A percentile compares a stretch with the other conserved stretches of the same genome.
Evolutionary conservation across 2,113 vertebrate genomes (phyloP).

Genomic region (Microcebus jonahi): DNA sequence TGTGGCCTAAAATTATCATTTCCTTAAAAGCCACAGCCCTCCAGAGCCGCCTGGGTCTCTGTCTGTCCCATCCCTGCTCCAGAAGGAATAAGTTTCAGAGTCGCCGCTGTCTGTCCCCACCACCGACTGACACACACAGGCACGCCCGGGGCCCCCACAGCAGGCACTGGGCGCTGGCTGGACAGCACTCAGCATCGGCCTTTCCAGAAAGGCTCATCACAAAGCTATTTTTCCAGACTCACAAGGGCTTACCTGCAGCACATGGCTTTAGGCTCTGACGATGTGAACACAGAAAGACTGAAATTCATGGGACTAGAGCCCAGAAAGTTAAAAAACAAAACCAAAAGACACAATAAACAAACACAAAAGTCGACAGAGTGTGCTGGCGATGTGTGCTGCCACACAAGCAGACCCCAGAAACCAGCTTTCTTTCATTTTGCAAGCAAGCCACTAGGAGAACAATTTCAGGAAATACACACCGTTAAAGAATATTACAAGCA

Average conservation of each 20-base stretch:
- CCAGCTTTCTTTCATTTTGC: conserved; percentile 76
- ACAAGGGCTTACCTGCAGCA: conserved; percentile 16
- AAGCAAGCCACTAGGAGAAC: neutral
- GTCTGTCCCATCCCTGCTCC: neutral
- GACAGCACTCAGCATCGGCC: neutral
- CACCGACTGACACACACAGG: neutral
- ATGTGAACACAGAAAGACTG: conserved; percentile 43
- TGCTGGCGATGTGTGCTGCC: neutral
- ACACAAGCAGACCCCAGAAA: conserved; percentile 71
- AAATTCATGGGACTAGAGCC: conserved; percentile 56
- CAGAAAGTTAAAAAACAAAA: conserved; percentile 63
- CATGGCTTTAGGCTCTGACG: conserved; percentile 30
- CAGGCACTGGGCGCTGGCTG: accelerated
- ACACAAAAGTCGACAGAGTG: neutral
- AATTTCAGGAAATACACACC: conserved; percentile 77
- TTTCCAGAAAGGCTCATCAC: conserved; percentile 5
- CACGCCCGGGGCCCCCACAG: neutral
- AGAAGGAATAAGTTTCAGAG: neutral
- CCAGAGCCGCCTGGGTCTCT: conserved; percentile 40
- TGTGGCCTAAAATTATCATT: conserved; percentile 76
- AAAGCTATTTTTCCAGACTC: conserved; percentile 48
- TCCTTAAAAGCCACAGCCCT: conserved; percentile 77
- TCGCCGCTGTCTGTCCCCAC: accelerated
- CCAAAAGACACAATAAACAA: neutral
- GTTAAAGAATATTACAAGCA: conserved; percentile 83